phyloP scores from a whole-genome alignment of 2,888 invertebrate species.

The Hoplodrina ambigua region DNA sequence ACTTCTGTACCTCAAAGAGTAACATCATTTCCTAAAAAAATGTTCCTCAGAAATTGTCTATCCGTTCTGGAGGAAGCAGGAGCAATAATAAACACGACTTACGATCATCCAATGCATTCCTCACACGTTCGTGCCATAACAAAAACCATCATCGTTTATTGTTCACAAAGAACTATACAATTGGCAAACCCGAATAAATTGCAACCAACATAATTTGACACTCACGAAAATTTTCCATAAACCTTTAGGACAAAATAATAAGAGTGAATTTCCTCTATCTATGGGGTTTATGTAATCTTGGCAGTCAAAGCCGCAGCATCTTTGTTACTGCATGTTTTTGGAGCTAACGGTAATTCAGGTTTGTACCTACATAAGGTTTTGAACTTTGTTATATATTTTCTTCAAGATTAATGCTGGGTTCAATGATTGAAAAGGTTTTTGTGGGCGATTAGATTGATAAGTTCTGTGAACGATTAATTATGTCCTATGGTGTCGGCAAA shows the following conservation, averaged over 20 bases:
- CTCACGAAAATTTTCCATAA: slow-evolving; percentile 5
- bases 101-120: slow-evolving; percentile 57
- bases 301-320: slow-evolving; percentile 74
- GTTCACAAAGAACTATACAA: slow-evolving; percentile 69
- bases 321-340: slow-evolving; percentile 76
- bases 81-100: slow-evolving; percentile 57
- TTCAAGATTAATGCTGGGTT: slow-evolving; percentile 32
- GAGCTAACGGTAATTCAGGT: slow-evolving; percentile 84
- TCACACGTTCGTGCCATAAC: slow-evolving; percentile 50
- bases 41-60: slow-evolving; percentile 7
- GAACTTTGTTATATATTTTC: slow-evolving; percentile 55
- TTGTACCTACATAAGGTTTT: slow-evolving; percentile 68
- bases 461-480: slow-evolving; percentile 26
- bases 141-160: slow-evolving; percentile 75
- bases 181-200: slow-evolving; percentile 69
- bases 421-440: slow-evolving; percentile 33
- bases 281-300: slow-evolving; percentile 20
- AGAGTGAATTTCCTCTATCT: slow-evolving; percentile 29
- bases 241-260: slow-evolving; percentile 37
- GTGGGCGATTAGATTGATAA: slow-evolving; percentile 21
- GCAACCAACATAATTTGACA: slow-evolving; percentile 15
- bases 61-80: slow-evolving; percentile 27
- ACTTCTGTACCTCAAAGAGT: background rate
- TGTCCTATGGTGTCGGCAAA: background rate
- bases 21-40: slow-evolving; percentile 1